These are phyloP conservation scores for Temnopleurus reevesii DNA, from an alignment of 53 echinoderm and acorn worm genomes.

Conservation along the genomic window DNA sequence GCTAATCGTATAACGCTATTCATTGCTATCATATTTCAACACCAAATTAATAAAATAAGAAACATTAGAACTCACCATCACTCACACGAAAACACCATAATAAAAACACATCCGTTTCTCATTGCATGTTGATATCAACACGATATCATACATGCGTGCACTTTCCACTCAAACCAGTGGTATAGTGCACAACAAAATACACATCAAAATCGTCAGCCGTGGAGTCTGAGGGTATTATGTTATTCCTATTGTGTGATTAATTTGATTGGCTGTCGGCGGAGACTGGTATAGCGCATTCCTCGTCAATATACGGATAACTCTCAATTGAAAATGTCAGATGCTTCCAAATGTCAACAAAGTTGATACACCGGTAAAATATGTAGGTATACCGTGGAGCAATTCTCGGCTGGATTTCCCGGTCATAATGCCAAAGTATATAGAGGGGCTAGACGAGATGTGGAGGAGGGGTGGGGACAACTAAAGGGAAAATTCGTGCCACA, in stretches of 20 bases:
- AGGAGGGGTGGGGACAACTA: not conserved
- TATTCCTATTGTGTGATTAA: conserved; percentile 41
- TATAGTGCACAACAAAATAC: not conserved
- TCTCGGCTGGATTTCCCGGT: too few relatives aligned
- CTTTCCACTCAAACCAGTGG: not conserved
- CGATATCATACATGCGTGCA: not conserved
- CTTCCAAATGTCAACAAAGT: conserved; percentile 23
- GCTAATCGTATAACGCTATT: too few relatives aligned
- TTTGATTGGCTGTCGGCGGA: conserved; percentile 40
- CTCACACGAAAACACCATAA: too few relatives aligned
- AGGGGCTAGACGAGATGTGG: not conserved
- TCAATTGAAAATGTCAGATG: conserved; percentile 33
- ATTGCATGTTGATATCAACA: not conserved
- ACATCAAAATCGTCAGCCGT: not conserved
- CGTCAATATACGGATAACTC: conserved; percentile 8
- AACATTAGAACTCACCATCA: too few relatives aligned
- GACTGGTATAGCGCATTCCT: conserved; percentile 19
- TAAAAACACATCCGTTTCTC: not conserved
- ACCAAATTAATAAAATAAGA: too few relatives aligned
- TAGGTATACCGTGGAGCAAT: not conserved
- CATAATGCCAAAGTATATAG: too few relatives aligned
- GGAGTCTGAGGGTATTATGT: conserved; percentile 22
- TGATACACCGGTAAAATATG: not conserved
- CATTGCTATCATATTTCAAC: too few relatives aligned
- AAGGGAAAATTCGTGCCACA: too few relatives aligned